These are phyloP conservation scores for Syngnathoides biaculeatus DNA, from an alignment of 2,113 vertebrate species.

Conservation along the genomic window DNA sequence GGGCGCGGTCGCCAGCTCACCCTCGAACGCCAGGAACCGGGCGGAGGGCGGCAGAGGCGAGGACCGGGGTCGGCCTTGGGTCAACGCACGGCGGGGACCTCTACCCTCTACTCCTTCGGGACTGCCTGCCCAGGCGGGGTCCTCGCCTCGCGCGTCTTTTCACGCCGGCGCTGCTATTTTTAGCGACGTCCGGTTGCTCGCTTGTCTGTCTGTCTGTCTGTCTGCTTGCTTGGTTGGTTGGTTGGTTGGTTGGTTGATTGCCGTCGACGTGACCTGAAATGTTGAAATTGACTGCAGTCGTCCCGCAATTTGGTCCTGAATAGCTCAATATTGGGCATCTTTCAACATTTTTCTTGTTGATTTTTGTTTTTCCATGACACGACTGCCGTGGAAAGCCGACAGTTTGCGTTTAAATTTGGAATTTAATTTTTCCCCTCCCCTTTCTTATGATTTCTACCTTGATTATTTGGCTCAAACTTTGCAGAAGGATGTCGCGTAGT, in stretches of 20 bases:
- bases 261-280: neutral
- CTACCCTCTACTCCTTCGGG: conserved; percentile 1
- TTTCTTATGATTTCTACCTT: too few relatives aligned
- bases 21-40: conserved; percentile 45
- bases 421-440: too few relatives aligned
- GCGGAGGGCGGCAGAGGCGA: conserved; percentile 8
- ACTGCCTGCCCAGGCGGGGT: conserved; percentile 19
- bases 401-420: too few relatives aligned
- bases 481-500: too few relatives aligned
- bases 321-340: too few relatives aligned
- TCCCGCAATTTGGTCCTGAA: too few relatives aligned
- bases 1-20: too few relatives aligned
- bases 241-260: neutral
- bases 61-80: neutral
- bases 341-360: too few relatives aligned
- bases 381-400: too few relatives aligned
- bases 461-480: too few relatives aligned
- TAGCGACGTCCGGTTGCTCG: too few relatives aligned
- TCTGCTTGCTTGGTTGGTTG: neutral
- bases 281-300: neutral
- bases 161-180: neutral
- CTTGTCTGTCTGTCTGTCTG: neutral
- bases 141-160: neutral
- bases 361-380: too few relatives aligned
- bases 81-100: conserved; percentile 10